phyloP scores from a whole-genome alignment of 2,888 invertebrate species.

The Synanthedon andrenaeformis region DNA sequence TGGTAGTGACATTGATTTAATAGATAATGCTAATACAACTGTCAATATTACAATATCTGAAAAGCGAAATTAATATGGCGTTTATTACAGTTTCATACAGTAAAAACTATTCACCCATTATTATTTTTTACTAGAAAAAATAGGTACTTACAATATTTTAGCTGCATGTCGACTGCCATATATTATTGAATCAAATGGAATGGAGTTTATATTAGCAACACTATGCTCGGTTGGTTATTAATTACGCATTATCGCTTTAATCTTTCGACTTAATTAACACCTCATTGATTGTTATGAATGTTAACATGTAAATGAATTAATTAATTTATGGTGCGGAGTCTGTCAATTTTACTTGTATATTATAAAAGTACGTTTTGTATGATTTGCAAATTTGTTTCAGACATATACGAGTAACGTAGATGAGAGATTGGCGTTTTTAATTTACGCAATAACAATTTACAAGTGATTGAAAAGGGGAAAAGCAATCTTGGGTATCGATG shows the following conservation, averaged over 20 bases:
- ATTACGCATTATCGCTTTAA: conserved; percentile 39
- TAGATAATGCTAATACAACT: not conserved
- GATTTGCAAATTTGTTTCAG: too few relatives aligned
- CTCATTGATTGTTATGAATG: not conserved
- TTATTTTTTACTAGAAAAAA: not conserved
- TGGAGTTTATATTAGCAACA: conserved; percentile 12
- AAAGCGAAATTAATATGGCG: not conserved
- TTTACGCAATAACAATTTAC: conserved; percentile 50
- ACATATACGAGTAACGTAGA: too few relatives aligned
- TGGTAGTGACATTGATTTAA: not conserved
- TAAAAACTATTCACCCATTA: too few relatives aligned
- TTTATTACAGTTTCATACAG: too few relatives aligned
- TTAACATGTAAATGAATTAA: conserved; percentile 14
- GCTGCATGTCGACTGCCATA: not conserved
- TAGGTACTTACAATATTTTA: not conserved
- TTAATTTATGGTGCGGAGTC: conserved; percentile 12
- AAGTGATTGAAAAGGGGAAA: conserved; percentile 52
- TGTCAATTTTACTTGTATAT: conserved; percentile 1
- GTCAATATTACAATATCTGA: not conserved
- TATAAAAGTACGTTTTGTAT: too few relatives aligned
- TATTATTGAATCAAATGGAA: not conserved
- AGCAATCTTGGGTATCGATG: conserved; percentile 59
- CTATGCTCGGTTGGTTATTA: conserved; percentile 26
- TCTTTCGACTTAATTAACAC: conserved; percentile 10
- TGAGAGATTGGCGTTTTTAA: conserved; percentile 24